Base-by-base conservation (phyloP, 1,140 invertebrate genomes). In the Homalodisca vitripennis region DNA sequence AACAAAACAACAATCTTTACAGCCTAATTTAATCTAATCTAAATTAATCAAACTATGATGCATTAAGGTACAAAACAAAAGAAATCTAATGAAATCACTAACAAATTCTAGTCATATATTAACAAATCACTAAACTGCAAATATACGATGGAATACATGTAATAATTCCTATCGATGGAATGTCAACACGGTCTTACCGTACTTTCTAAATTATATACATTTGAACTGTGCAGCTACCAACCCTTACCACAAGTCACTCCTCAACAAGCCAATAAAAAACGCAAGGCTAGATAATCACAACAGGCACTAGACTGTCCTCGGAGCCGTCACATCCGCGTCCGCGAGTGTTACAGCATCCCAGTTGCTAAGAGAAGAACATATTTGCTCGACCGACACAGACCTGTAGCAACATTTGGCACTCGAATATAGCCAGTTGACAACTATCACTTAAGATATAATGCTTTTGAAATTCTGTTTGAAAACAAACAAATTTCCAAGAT, bases 21-120 rank as follows among this genome's bases (percentile, higher is more conserved):
- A 60, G 14, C 24, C 55, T 60, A 60, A 26, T 10, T 60, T 60
- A 60, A 41, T 60, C 55, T 60, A 60, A 30, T 60, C 55, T 60
- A 60, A 60, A 60, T 6, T 30, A 60, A 60, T 60, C 2, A 60
- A 60, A 60, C 55, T 60, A 60, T 60, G 26, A 20, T 26, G 24
- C 34, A 41, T 6, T 41, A 41, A 60, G 27, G n/a, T 60, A 60
- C 55, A 30, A 60, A 60, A 60, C 55, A 26, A 60, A 60, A 60
- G n/a, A n/a, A 27, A 30, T 60, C 55, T 60, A 60, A 60, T 30
- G 29, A 60, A 60, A 27, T 26, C 55, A 60, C 55, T 60, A 60
- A 60, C 24, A 27, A 30, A 60, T 26, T 22, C 55, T 60, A 60
- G 55, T 60, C 27, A 26, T 22, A 51, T 60, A 60, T 60, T 29